Conservation (phyloP, 2,113 vertebrate species). For the Centropus bengalensis region DNA sequence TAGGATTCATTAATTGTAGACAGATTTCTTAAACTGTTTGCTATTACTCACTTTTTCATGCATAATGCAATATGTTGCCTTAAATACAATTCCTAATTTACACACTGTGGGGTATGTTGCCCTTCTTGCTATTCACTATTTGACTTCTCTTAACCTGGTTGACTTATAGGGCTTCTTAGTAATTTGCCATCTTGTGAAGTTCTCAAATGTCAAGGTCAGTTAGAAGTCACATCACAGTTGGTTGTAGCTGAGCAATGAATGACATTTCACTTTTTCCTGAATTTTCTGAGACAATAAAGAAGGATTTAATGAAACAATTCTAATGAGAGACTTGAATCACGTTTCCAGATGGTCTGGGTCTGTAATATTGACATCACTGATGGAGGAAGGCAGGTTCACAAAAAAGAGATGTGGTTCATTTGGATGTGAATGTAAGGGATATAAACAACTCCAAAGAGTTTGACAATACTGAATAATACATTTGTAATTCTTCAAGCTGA, state of each 20-base stretch:
- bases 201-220: slow-evolving; percentile 22
- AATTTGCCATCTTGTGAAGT: background rate
- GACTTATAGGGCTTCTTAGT: background rate
- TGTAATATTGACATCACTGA: background rate
- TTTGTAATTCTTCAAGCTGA: background rate
- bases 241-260: background rate
- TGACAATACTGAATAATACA: background rate
- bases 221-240: background rate
- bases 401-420: background rate
- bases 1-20: slow-evolving; percentile 79
- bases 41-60: slow-evolving; percentile 71
- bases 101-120: slow-evolving; percentile 29
- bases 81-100: slow-evolving; percentile 42
- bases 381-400: background rate
- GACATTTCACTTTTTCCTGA: background rate
- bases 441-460: background rate
- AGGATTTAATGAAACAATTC: background rate
- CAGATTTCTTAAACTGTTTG: slow-evolving; percentile 71
- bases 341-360: background rate
- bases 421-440: background rate
- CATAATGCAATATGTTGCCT: slow-evolving; percentile 68
- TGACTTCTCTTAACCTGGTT: background rate
- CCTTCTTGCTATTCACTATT: background rate
- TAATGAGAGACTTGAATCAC: background rate
- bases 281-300: background rate